A percentile compares a stretch with the other conserved stretches of the same genome.
Evolutionary conservation across 2,888 invertebrate species (phyloP).

Genomic region (Andrena bucephala): DNA sequence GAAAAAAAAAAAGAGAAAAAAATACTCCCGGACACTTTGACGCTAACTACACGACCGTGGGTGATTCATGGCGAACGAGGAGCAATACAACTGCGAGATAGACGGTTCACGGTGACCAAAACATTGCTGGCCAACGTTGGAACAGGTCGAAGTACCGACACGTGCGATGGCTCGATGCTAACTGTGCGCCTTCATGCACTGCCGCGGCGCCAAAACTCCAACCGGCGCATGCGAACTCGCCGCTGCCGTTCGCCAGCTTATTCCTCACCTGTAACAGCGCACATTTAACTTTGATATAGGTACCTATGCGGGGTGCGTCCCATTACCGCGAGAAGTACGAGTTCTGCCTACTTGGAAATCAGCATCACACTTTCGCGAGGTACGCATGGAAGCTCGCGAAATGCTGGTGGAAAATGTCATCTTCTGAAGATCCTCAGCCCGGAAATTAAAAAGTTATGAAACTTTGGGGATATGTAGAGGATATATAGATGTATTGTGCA

Average conservation of each 20-base stretch:
- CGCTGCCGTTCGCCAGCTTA: neutral
- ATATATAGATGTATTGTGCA: neutral
- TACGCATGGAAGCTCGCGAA: constrained; percentile 1
- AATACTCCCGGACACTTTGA: neutral
- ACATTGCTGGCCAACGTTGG: neutral
- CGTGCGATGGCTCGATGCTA: constrained; percentile 63
- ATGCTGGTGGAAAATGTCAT: constrained; percentile 52
- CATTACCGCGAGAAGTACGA: constrained; percentile 19
- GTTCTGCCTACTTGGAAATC: neutral
- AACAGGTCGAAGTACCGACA: constrained; percentile 8
- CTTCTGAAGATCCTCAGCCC: neutral
- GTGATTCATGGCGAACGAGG: neutral
- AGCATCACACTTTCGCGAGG: constrained; percentile 2
- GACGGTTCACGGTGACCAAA: neutral
- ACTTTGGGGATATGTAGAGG: neutral
- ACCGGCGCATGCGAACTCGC: constrained; percentile 63
- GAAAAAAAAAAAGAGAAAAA: neutral
- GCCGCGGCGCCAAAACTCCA: constrained; percentile 66
- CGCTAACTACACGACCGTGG: neutral
- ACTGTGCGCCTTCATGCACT: constrained; percentile 65
- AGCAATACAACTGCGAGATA: neutral
- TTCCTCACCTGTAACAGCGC: neutral
- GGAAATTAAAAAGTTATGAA: no score
- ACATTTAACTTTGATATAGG: neutral
- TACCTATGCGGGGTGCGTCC: neutral